Evolutionary conservation across 2,888 invertebrate genomes (phyloP), one percentile per base, ranked within the genome.

Genomic region (Oligia latruncula): DNA sequence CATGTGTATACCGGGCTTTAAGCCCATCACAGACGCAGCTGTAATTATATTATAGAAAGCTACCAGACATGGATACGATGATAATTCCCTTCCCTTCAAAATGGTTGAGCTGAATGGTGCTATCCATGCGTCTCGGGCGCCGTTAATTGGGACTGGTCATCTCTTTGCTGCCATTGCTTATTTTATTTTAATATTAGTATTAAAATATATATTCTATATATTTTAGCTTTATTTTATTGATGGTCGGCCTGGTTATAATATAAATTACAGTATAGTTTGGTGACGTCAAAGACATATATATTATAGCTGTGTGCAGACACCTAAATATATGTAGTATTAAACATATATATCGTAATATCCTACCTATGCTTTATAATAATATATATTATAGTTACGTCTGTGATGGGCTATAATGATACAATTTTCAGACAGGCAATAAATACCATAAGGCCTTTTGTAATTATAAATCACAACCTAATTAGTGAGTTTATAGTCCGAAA

Each of bases 381-480:
- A 46, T 5, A 17, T 29, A 55, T 23, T 35, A 35, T 23, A 70
- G 23, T 8, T 15, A 35, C 23, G 35, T 35, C 52, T 71, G 52
- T 23, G 35, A 23, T 52, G 15, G 9, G 23, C 52, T 60, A 13
- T n/a, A 70, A 73, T 15, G 15, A 40, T 17, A 74, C 2, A 20
- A 60, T 58, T 62, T 71, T 65, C 55, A 72, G 46, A 70, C 76
- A 62, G 46, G 64, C 43, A 62, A 43, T 75, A 67, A n/a, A 66
- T 71, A 74, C 64, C 20, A 4, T 68, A 74, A 79, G 68, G 60
- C 65, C 23, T 81, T 74, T 74, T 68, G 80, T 86, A 85, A 80
- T 81, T 62, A 78, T 68, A 77, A 86, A 83, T 89, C 89, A 89
- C 89, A 89, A 89, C 89, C 89, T 81, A 80, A 85, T 85, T 74